Evolutionary conservation across 2,797 vertebrate species (phyloP).

Genomic region (Chaenodraco wilsoni): DNA sequence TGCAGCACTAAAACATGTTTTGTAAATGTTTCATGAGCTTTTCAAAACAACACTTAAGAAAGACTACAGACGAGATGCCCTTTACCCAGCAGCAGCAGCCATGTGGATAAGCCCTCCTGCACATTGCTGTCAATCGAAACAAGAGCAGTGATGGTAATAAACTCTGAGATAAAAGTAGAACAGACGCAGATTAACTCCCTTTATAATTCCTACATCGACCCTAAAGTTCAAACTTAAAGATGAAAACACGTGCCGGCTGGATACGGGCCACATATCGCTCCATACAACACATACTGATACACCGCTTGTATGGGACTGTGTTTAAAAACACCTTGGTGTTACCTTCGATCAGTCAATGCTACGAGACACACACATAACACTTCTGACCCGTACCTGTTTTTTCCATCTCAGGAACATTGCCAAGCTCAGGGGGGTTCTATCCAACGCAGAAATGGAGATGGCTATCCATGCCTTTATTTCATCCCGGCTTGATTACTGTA

Average conservation of each 20-base stretch:
- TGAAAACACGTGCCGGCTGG: constrained; percentile 14
- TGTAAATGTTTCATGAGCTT: too few relatives aligned
- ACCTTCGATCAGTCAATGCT: too few relatives aligned
- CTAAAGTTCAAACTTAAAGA: constrained; percentile 32
- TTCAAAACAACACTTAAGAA: too few relatives aligned
- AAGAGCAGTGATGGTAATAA: constrained; percentile 57
- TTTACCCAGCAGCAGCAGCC: constrained; percentile 19
- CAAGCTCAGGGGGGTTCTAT: too few relatives aligned
- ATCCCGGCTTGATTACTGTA: too few relatives aligned
- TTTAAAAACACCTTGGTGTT: too few relatives aligned
- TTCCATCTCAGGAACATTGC: too few relatives aligned
- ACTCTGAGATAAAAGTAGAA: constrained; percentile 69
- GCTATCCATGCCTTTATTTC: too few relatives aligned
- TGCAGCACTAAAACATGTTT: too few relatives aligned
- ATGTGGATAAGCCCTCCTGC: constrained; percentile 37
- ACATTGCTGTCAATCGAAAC: constrained; percentile 55
- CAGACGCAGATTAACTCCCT: constrained; percentile 75
- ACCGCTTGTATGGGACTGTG: neutral
- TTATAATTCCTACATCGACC: constrained; percentile 64
- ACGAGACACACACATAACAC: too few relatives aligned
- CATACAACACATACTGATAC: neutral
- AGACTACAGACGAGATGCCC: constrained; percentile 5
- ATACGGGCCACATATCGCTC: constrained; percentile 4
- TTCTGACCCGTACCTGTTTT: too few relatives aligned
- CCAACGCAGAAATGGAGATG: too few relatives aligned